Evolutionary conservation across 2,797 vertebrate genomes (phyloP).

Genomic region (Mus spretus): DNA sequence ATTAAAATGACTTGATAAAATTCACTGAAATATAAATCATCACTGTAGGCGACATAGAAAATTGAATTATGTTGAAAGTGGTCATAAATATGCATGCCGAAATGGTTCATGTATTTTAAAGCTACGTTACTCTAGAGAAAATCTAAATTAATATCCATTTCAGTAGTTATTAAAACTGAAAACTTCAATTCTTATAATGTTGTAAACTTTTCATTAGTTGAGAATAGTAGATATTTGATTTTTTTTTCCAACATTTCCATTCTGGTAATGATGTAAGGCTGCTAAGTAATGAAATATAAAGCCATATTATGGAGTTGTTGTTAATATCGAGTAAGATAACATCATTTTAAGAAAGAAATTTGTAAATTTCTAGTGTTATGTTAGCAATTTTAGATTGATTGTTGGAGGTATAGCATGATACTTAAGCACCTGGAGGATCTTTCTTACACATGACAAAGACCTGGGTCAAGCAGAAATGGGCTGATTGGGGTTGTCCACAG

Average conservation of each 20-base stretch:
- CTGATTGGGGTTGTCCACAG: neutral
- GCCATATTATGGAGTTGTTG: neutral
- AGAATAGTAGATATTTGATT: neutral
- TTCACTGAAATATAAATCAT: slow-evolving; percentile 62
- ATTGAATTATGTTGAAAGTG: slow-evolving; percentile 66
- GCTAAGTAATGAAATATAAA: neutral
- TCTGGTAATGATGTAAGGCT: slow-evolving; percentile 3
- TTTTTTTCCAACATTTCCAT: slow-evolving; percentile 25
- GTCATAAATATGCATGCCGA: slow-evolving; percentile 75
- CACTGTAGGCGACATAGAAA: neutral
- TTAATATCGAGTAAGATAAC: neutral
- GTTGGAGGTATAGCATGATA: neutral
- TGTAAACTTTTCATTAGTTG: slow-evolving; percentile 44
- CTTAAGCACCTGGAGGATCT: neutral
- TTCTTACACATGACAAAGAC: neutral
- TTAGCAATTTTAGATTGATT: neutral
- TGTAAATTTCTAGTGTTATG: neutral
- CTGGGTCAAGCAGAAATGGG: neutral
- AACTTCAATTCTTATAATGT: slow-evolving; percentile 1
- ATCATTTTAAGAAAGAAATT: neutral
- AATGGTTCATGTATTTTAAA: slow-evolving; percentile 68
- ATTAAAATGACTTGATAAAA: slow-evolving; percentile 42
- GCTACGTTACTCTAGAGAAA: slow-evolving; percentile 56
- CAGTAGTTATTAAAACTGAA: slow-evolving; percentile 66
- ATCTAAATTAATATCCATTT: slow-evolving; percentile 76